These are phyloP conservation scores for Sebastes flavidus DNA, from an alignment of 2,797 vertebrate genomes.

Conservation along the genomic window DNA sequence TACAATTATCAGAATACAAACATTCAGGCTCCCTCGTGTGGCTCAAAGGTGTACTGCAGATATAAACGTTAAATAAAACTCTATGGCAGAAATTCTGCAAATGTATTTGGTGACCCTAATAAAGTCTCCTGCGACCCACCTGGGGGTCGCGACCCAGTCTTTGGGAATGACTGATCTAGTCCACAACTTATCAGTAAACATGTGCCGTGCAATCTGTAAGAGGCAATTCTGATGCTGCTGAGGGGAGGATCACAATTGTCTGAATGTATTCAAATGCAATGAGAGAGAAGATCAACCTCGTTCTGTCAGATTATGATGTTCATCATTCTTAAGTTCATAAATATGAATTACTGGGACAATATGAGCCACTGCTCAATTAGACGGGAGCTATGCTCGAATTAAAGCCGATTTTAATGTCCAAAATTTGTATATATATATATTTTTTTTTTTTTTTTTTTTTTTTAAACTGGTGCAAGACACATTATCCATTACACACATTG, in stretches of 20 bases:
- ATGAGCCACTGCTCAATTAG: background rate
- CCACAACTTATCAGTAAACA: background rate
- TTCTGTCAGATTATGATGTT: background rate
- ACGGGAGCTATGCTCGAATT: background rate
- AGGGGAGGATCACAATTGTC: background rate
- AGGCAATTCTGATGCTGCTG: background rate
- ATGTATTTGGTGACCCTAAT: too few species aligned
- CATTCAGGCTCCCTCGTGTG: too few species aligned
- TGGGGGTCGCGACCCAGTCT: too few species aligned
- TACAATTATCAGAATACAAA: too few species aligned
- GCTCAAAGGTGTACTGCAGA: too few species aligned
- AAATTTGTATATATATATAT: background rate
- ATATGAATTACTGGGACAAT: background rate
- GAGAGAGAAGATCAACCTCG: background rate
- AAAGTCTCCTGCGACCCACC: too few species aligned
- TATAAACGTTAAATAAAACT: too few species aligned
- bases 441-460: too few species aligned
- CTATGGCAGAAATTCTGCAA: too few species aligned
- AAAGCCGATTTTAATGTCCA: background rate
- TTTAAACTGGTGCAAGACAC: background rate
- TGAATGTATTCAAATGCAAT: background rate
- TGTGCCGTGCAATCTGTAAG: background rate
- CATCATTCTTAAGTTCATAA: fast-evolving
- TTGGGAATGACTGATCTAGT: background rate
- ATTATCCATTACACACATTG: background rate